Evolutionary conservation across 2,797 vertebrate genomes (phyloP).

Genomic region (Dermochelys coriacea): DNA sequence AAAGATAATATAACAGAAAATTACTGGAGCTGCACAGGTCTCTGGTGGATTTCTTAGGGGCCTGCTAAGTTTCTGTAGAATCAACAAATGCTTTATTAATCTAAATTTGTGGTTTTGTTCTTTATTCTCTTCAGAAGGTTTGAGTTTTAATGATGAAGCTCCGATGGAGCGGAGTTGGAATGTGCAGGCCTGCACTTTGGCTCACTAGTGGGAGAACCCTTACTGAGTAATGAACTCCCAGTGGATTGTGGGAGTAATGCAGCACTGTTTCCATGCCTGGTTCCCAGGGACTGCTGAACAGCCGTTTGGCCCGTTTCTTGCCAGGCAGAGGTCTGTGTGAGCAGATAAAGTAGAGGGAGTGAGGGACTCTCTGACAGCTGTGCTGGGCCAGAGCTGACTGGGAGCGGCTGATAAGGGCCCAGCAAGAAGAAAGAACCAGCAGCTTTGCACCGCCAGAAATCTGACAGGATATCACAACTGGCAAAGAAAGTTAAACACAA

Average conservation of each 20-base stretch:
- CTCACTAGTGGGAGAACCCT: constrained; percentile 81
- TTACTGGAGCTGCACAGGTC: constrained; percentile 86
- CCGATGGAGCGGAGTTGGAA: constrained; percentile 77
- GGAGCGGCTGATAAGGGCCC: constrained; percentile 93
- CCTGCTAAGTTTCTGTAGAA: constrained; percentile 88
- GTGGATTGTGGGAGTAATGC: constrained; percentile 81
- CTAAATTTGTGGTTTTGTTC: constrained; percentile 87
- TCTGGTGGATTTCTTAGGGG: constrained; percentile 86
- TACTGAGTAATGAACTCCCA: constrained; percentile 88
- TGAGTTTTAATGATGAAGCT: constrained; percentile 83
- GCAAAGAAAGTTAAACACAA: constrained; percentile 82
- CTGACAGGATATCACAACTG: constrained; percentile 79
- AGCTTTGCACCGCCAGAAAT: constrained; percentile 80
- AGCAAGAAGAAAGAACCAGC: constrained; percentile 83
- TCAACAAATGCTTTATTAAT: constrained; percentile 90
- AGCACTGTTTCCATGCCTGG: constrained; percentile 78
- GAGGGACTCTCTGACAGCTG: constrained; percentile 88
- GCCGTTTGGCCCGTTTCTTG: constrained; percentile 72
- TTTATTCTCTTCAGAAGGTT: constrained; percentile 81
- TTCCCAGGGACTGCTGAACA: constrained; percentile 74
- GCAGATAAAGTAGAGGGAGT: constrained; percentile 91
- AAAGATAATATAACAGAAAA: constrained; percentile 89
- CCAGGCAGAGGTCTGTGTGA: constrained; percentile 79
- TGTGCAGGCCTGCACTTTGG: constrained; percentile 77
- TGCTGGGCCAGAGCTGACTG: constrained; percentile 88